Conservation (phyloP, 2,888 invertebrate genomes). For the Amphiduros pacificus region DNA sequence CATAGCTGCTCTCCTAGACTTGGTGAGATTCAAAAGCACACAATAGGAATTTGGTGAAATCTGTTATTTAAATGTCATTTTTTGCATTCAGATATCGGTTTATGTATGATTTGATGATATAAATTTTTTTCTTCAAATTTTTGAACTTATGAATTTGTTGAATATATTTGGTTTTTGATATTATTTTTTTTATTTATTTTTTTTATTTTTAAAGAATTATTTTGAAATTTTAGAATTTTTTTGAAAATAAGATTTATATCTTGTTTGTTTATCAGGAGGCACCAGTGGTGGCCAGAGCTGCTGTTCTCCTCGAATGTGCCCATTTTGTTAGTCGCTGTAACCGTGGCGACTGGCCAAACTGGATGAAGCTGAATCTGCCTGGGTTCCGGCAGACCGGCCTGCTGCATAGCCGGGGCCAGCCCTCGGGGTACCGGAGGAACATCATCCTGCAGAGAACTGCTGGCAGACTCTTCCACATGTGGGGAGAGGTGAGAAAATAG, state of each 20-base stretch:
- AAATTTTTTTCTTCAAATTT: no score
- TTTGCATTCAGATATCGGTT: no score
- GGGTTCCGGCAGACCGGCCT: slow-evolving; percentile 63
- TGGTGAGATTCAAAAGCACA: slow-evolving; percentile 71
- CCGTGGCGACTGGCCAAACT: slow-evolving; percentile 96
- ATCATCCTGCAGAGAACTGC: slow-evolving; percentile 82
- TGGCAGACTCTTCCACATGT: slow-evolving; percentile 95
- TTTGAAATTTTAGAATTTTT: neutral
- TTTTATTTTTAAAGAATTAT: neutral
- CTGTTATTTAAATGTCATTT: no score
- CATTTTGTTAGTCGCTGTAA: slow-evolving; percentile 97
- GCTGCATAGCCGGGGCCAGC: slow-evolving; percentile 59
- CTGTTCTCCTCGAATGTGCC: slow-evolving; percentile 90
- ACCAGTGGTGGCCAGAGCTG: slow-evolving; percentile 89
- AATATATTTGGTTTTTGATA: neutral
- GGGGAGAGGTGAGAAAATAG: slow-evolving; percentile 73
- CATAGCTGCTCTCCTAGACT: slow-evolving; percentile 88
- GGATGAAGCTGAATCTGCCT: slow-evolving; percentile 88
- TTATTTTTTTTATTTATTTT: neutral
- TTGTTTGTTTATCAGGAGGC: slow-evolving; percentile 76
- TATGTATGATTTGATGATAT: no score
- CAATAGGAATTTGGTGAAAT: neutral
- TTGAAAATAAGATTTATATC: neutral
- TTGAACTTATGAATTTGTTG: no score
- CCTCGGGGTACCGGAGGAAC: slow-evolving; percentile 66